Percentiles rank a stretch among this genome's conserved stretches.
Conservation (phyloP, 1,140 invertebrate species). For the Trichomalopsis sarcophagae region DNA sequence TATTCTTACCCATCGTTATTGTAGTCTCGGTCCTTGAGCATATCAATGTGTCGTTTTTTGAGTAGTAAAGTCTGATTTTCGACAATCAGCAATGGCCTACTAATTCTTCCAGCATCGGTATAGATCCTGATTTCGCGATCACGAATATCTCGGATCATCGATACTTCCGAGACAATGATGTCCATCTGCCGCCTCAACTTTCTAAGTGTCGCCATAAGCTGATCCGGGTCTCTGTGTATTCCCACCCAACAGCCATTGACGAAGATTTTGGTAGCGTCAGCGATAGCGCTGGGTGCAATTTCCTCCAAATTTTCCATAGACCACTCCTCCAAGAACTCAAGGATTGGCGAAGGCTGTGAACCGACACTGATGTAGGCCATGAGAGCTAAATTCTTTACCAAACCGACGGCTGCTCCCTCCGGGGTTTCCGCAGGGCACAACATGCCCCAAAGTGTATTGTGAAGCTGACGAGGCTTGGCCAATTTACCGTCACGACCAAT, state of each 20-base stretch:
- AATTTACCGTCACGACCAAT: slow-evolving; percentile 63
- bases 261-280: slow-evolving; percentile 61
- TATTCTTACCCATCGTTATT: slow-evolving; percentile 56
- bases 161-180: slow-evolving; percentile 62
- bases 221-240: slow-evolving; percentile 62
- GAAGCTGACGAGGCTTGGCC: slow-evolving; percentile 63
- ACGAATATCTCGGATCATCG: slow-evolving; percentile 62
- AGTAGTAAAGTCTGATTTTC: slow-evolving; percentile 58
- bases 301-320: slow-evolving; percentile 64
- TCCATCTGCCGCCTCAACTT: slow-evolving; percentile 64
- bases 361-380: slow-evolving; percentile 65
- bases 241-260: slow-evolving; percentile 65
- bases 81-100: slow-evolving; percentile 62
- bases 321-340: slow-evolving; percentile 66
- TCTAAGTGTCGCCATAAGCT: slow-evolving; percentile 60
- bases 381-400: slow-evolving; percentile 62
- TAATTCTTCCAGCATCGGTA: slow-evolving; percentile 63
- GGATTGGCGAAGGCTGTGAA: slow-evolving; percentile 60
- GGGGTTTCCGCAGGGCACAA: slow-evolving; percentile 63
- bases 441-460: slow-evolving; percentile 64
- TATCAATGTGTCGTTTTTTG: slow-evolving; percentile 58
- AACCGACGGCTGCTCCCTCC: slow-evolving; percentile 61
- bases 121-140: slow-evolving; percentile 64
- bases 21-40: slow-evolving; percentile 56
- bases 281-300: slow-evolving; percentile 59